A percentile compares a stretch with the other conserved stretches of the same genome.
Conservation (phyloP, 2,888 invertebrate species). For the Smittia sp. region DNA sequence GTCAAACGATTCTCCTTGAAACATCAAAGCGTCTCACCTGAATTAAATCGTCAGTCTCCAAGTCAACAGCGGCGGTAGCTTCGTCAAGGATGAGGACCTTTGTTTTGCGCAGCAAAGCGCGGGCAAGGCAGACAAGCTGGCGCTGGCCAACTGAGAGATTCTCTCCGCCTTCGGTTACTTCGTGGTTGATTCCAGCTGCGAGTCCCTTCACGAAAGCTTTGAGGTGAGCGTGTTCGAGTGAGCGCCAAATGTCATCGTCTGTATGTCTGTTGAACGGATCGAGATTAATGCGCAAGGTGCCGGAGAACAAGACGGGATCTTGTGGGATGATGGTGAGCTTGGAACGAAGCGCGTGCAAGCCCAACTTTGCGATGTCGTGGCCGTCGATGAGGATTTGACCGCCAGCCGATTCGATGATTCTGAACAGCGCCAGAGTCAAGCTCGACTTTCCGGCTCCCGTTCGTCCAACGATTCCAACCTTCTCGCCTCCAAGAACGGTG, state of each 20-base stretch:
- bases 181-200: conserved; percentile 73
- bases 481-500: conserved; percentile 76
- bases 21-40: conserved; percentile 46
- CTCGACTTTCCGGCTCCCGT: conserved; percentile 93
- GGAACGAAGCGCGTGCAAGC: conserved; percentile 80
- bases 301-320: conserved; percentile 94
- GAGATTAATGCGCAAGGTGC: conserved; percentile 83
- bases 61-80: conserved; percentile 87
- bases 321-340: conserved; percentile 85
- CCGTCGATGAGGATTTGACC: conserved; percentile 83
- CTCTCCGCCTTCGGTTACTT: conserved; percentile 87
- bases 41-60: conserved; percentile 87
- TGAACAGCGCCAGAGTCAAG: conserved; percentile 79
- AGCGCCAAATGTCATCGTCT: conserved; percentile 84
- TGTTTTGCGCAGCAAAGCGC: conserved; percentile 81
- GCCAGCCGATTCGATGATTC: conserved; percentile 80
- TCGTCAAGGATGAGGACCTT: conserved; percentile 82
- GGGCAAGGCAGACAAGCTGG: conserved; percentile 80
- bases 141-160: conserved; percentile 87
- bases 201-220: conserved; percentile 77
- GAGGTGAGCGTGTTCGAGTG: conserved; percentile 86
- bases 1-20: too few relatives aligned
- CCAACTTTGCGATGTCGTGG: conserved; percentile 74
- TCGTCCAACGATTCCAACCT: conserved; percentile 86
- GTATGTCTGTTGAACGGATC: conserved; percentile 80